Conservation (phyloP, 2,888 invertebrate genomes). For the Pseudococcus longispinus region DNA sequence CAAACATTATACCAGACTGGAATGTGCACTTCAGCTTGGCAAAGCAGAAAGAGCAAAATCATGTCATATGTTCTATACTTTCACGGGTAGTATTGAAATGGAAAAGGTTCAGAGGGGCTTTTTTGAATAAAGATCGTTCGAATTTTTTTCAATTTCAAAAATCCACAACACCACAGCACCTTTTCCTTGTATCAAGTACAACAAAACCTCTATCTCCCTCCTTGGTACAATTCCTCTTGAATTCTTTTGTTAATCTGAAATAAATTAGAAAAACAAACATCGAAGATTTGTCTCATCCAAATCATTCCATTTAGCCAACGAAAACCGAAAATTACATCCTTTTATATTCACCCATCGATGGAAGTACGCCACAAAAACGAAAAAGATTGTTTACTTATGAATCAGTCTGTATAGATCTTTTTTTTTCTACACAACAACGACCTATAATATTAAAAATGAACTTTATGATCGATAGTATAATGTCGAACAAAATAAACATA, state of each 20-base stretch:
- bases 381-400: slow-evolving; percentile 20
- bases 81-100: too few species aligned
- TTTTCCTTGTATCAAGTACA: not conserved
- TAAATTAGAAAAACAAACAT: not conserved
- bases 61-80: too few species aligned
- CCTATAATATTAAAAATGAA: slow-evolving; percentile 34
- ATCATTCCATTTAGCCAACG: not conserved
- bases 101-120: too few species aligned
- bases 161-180: too few species aligned
- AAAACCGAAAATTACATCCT: not conserved
- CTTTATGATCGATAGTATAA: slow-evolving; percentile 34
- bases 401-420: not conserved
- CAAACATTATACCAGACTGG: too few species aligned
- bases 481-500: slow-evolving; percentile 40
- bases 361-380: not conserved
- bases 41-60: too few species aligned
- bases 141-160: too few species aligned
- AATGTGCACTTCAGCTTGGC: too few species aligned
- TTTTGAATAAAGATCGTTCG: too few species aligned
- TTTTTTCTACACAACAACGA: slow-evolving; percentile 9
- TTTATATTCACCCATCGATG: not conserved
- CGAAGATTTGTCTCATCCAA: not conserved
- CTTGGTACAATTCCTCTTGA: not conserved
- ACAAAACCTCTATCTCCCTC: not conserved
- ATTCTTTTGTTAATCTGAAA: not conserved